Evolutionary conservation across 2,797 vertebrate species (phyloP).

Genomic region (Somateria mollissima): DNA sequence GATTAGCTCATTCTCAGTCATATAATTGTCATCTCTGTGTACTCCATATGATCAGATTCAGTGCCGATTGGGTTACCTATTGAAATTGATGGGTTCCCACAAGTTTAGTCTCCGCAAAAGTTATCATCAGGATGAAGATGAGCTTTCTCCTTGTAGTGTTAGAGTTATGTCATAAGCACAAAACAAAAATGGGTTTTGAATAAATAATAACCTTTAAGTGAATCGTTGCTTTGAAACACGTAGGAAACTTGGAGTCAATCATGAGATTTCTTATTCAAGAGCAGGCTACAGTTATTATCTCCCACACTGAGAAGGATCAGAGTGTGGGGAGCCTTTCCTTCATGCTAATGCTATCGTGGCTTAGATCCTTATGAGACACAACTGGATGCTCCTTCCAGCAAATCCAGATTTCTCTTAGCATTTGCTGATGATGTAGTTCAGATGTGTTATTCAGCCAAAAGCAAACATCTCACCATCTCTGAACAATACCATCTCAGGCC

Average conservation of each 20-base stretch:
- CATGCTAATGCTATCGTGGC: background rate
- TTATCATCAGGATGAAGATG: background rate
- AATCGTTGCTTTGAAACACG: background rate
- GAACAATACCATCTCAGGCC: slow-evolving; percentile 22
- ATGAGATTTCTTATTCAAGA: background rate
- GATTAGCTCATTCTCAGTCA: background rate
- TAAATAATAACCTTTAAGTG: background rate
- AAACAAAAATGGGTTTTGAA: background rate
- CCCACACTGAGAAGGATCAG: background rate
- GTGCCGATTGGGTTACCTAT: background rate
- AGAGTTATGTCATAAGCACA: background rate
- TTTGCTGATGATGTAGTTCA: background rate
- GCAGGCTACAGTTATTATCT: background rate
- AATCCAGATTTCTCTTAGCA: slow-evolving; percentile 5
- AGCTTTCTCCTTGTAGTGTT: background rate
- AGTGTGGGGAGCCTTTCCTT: background rate
- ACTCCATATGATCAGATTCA: background rate
- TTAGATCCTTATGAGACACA: background rate
- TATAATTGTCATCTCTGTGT: background rate
- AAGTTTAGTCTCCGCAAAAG: background rate
- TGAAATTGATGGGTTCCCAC: background rate
- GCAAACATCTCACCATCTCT: background rate
- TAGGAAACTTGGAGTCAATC: background rate
- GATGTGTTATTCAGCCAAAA: background rate
- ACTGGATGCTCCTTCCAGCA: background rate